Evolutionary conservation across 2,797 vertebrate genomes (phyloP).

Genomic region (Corythornis leucogaster): DNA sequence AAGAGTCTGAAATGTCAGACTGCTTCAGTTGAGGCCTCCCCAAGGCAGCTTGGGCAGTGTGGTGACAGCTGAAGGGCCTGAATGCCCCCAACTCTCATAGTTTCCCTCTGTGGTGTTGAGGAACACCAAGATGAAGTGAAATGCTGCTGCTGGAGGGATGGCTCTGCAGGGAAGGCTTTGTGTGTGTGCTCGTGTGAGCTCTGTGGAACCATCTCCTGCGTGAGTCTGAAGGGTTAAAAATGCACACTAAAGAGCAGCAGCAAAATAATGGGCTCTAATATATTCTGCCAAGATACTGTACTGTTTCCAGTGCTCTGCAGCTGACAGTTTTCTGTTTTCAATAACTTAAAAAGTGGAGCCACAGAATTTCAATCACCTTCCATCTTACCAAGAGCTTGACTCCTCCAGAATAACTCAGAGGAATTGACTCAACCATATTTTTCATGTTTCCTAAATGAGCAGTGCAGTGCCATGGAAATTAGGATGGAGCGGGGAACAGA

Average conservation of each 20-base stretch:
- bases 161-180: neutral
- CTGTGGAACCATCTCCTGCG: neutral
- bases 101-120: neutral
- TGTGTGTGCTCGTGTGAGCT: neutral
- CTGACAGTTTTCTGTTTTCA: conserved; percentile 67
- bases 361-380: conserved; percentile 67
- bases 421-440: conserved; percentile 38
- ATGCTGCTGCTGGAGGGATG: neutral
- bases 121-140: neutral
- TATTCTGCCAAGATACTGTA: neutral
- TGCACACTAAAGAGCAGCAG: conserved; percentile 2
- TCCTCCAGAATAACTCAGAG: conserved; percentile 55
- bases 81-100: neutral
- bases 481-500: conserved; percentile 37
- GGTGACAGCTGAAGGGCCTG: neutral
- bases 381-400: neutral
- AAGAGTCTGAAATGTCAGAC: neutral
- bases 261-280: neutral
- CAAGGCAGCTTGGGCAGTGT: neutral
- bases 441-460: conserved; percentile 74
- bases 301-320: conserved; percentile 21
- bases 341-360: conserved; percentile 46
- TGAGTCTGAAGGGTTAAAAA: conserved; percentile 19
- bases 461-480: conserved; percentile 57
- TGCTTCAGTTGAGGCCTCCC: neutral